phyloP scores from a whole-genome alignment of 2,888 invertebrate species.

The Trachelus iudaicus region DNA sequence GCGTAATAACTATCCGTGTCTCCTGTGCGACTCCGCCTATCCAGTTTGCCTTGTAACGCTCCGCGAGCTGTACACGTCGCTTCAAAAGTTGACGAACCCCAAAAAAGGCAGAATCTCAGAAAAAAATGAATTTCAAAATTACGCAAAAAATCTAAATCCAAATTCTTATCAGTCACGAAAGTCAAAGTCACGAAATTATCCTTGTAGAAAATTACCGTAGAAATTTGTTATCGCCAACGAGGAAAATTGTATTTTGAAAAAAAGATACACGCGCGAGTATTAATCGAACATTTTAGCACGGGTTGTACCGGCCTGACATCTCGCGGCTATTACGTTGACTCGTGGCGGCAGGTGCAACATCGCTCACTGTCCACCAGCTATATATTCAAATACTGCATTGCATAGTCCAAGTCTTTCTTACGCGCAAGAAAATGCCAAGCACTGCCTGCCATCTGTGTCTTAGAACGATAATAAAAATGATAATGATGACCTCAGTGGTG shows the following conservation, averaged over 20 bases:
- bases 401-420: constrained; percentile 6
- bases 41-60: constrained; percentile 45
- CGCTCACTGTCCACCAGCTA: constrained; percentile 60
- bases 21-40: constrained; percentile 45
- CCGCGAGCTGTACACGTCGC: constrained; percentile 40
- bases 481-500: neutral
- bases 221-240: neutral
- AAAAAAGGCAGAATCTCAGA: neutral
- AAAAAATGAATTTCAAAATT: neutral
- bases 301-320: constrained; percentile 53
- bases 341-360: constrained; percentile 60
- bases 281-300: constrained; percentile 39
- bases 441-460: neutral
- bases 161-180: neutral
- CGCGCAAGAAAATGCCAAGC: neutral
- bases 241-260: constrained; percentile 1
- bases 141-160: neutral
- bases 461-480: neutral
- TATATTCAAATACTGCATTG: constrained; percentile 52
- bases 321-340: constrained; percentile 60
- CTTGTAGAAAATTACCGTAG: neutral
- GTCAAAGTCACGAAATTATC: neutral
- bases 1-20: constrained; percentile 42
- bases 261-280: constrained; percentile 7
- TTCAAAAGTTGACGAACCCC: constrained; percentile 27